Base-by-base conservation (phyloP, 2,113 vertebrate species). In the Heloderma charlesbogerti region DNA sequence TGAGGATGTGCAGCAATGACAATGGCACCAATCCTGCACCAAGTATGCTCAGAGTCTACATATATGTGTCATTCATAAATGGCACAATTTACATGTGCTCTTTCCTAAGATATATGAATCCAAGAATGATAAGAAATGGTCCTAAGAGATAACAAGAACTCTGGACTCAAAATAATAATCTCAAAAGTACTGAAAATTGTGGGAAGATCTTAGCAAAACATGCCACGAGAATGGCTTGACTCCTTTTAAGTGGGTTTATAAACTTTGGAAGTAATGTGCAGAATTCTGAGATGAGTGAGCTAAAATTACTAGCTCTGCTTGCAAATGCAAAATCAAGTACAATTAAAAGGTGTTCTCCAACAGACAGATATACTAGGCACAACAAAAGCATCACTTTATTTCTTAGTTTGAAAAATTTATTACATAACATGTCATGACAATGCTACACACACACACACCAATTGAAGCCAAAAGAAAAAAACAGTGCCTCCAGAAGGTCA, bases 391-490 rank as follows among this genome's bases (percentile, higher is more conserved):
- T 81, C 66, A n/a, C 66, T 92, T 88, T 85, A 87, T 80, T 89
- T 60, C 51, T 84, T 45, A 1, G 22, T 27, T 43, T 89, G 74
- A 57, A 57, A 57, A 57, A 85, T 29, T 84, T 72, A 4, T 83
- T 86, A 45, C 45, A 91, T 89, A 63, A 13, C 69, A 25, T 75
- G 3, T 34, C 10, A 40, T 57, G 71, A 89, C 91, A 95, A 57
- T 18, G 27, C 18, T 88, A 43, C 37, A 43, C 29, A 79, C 40
- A 79, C 31, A 63, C 7, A 37, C 8, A 45, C 66, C 79, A 4
- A 12, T 13, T 78, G 0, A 45, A 77, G 87, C 84, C 90, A 88
- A 84, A 94, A 92, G 90, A 40, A 92, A 92, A 94, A 91, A 94
- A 84, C 77, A 87, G n/a, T n/a, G n/a, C 4, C n/a, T 90, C 83